A percentile compares a stretch with the other conserved stretches of the same genome.
Evolutionary conservation across 2,113 vertebrate genomes (phyloP).

Genomic region (Phaethornis superciliosus): DNA sequence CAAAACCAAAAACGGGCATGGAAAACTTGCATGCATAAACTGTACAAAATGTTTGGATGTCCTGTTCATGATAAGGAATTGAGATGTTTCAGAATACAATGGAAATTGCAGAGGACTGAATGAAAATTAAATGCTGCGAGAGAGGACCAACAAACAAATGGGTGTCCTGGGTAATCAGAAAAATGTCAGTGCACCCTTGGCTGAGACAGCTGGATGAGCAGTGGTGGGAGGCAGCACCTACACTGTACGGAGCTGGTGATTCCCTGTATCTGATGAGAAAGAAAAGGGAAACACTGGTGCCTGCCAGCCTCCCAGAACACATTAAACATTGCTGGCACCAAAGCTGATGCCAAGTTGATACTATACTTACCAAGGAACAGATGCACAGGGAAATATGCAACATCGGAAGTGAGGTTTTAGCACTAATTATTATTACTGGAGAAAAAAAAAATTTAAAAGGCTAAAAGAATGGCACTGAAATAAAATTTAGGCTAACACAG

Average conservation of each 20-base stretch:
- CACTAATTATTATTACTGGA: background rate
- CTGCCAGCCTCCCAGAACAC: background rate
- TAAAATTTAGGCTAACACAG: background rate
- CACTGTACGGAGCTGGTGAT: background rate
- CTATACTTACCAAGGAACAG: background rate
- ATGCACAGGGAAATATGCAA: background rate
- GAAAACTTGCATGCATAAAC: background rate
- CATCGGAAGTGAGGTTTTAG: background rate
- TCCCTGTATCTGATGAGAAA: rapidly evolving
- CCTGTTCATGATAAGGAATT: background rate
- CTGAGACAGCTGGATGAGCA: background rate
- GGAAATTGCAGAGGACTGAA: background rate
- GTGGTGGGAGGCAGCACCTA: background rate
- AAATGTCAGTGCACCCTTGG: background rate
- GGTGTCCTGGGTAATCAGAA: background rate
- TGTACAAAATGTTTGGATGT: background rate
- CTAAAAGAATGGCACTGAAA: background rate
- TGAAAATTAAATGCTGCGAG: background rate
- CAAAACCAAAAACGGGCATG: background rate
- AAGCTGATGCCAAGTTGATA: background rate
- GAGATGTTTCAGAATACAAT: background rate
- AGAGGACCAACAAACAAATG: background rate
- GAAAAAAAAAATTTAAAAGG: background rate
- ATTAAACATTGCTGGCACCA: background rate
- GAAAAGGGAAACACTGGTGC: background rate